Percentiles rank a stretch among this genome's conserved stretches.
These are phyloP conservation scores for Scaptodrosophila lebanonensis DNA, from an alignment of 1,140 invertebrate species.

Conservation along the genomic window DNA sequence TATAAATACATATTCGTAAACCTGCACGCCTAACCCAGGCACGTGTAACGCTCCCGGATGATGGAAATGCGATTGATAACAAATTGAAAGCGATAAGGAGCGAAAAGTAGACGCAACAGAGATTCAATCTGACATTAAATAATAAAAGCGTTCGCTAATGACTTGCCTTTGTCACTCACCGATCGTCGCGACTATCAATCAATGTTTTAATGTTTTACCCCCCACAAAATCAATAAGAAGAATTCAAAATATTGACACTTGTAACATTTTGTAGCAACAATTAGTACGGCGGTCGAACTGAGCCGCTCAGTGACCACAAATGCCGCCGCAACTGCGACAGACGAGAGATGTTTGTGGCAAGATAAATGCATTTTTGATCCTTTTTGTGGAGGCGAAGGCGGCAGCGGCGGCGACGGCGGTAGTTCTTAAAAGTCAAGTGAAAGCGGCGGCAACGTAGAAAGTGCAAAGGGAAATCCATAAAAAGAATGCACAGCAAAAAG, in stretches of 20 bases:
- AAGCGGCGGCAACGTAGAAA: constrained; percentile 55
- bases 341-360: constrained; percentile 16
- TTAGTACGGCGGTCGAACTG: constrained; percentile 57
- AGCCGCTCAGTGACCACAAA: constrained; percentile 56
- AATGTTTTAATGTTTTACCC: background rate
- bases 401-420: constrained; percentile 30
- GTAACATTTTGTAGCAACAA: constrained; percentile 58
- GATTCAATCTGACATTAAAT: too few species aligned
- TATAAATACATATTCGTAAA: too few species aligned
- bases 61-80: too few species aligned
- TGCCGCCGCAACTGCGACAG: background rate
- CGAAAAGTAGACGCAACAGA: too few species aligned
- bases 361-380: constrained; percentile 66
- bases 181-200: constrained; percentile 35
- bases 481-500: constrained; percentile 22
- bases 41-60: too few species aligned
- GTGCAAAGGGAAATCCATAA: constrained; percentile 17
- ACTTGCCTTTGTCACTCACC: too few species aligned
- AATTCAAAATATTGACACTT: constrained; percentile 71
- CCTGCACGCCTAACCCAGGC: too few species aligned
- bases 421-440: constrained; percentile 57
- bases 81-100: too few species aligned
- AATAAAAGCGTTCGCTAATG: too few species aligned
- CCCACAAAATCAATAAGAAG: too few species aligned
- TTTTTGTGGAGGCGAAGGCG: constrained; percentile 6